Evolutionary conservation across 1,140 invertebrate genomes (phyloP), one percentile per base, ranked within the genome.

Genomic region (Brachystomella parvula): DNA sequence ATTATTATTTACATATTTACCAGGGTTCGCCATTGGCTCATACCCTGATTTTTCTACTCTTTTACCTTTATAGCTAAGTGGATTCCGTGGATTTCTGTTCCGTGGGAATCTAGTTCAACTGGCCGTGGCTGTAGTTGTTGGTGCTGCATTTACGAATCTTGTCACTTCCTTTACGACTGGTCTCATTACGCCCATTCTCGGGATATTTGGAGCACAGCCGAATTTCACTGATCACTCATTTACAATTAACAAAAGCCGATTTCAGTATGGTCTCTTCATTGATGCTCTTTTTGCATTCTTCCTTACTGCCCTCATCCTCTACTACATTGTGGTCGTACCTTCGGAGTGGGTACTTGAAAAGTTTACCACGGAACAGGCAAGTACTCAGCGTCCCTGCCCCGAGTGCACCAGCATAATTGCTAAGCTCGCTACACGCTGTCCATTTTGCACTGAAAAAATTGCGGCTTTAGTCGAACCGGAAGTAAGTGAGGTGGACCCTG

Each of bases 221-320:
- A 63, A 63, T 15, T 63, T 63, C 26, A 30, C 61, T 3, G 6
- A 6, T n/a, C 28, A 44, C 33, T 17, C 9, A 3, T 64, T 64
- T 28, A 56, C 30, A 6, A 28, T 64, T 6, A 64, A 64, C 28
- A 6, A 35, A 6, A 53, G 44, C 26, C 6, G 35, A 64, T 64
- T 64, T 28, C 21, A 31, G 28, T 64, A 56, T 31, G 62, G 62
- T 6, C 3, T 21, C 21, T 47, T 64, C 9, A 64, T 64, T 28
- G 62, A 64, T 32, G 21, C 30, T 9, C 28, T 56, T 2, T 12
- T 64, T 6, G 26, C 62, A 21, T 64, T 64, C 28, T 28, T 64
- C 44, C 58, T 64, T n/a, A 64, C 62, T 31, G 62, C 62, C n/a
- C 62, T 64, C 3, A 35, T 64, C 26, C 62, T 64, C 24, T 64